Base-by-base conservation (phyloP, 92 coral and sea anemone genomes). In the Galaxea fascicularis region DNA sequence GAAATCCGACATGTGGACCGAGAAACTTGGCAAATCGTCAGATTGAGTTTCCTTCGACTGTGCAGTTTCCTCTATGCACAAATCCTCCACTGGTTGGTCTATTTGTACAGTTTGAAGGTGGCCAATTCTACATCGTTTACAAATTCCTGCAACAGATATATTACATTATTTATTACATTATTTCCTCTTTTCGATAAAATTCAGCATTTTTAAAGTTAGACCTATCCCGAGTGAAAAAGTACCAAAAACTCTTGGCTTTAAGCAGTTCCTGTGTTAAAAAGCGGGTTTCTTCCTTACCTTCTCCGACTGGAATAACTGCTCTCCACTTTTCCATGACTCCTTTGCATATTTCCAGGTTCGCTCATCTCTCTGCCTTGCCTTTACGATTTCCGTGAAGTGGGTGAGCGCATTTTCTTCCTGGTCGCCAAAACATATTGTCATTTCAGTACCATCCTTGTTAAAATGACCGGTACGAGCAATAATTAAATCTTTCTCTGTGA, bases 401-500 rank as follows among this genome's bases (percentile, higher is more conserved):
- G 46, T 77, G 71, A 21, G n/a, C 44, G 21, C 71, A 77, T 77
- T 77, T 77, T 60, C 71, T 60, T 5, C 56, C 4, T 10, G 82
- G 71, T 22, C 57, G 35, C 82, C 82, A 59, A 64, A 64, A 64
- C 25, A 10, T 78, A 78, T n/a, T n/a, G n/a, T n/a, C n/a, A n/a
- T n/a, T n/a, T n/a, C n/a, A n/a, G n/a, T n/a, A n/a, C n/a, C n/a
- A 68, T 82, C 78, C 47, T 69, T 68, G 12, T 58, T 0, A 54
- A 82, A 82, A 14, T 45, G 64, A 35, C 86, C 86, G 9, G 86
- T 53, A 27, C 78, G 78, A 27, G 78, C 86, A 49, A 82, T 70
- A 54, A 82, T 82, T 63, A 82, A 68, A 65, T 63, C 63, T 31
- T 41, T 79, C 35, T 79, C 63, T 63, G 75, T 56, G 15, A 47